Base-by-base conservation (phyloP, 2,888 invertebrate genomes). In the Zhuqinia jingwanae region DNA sequence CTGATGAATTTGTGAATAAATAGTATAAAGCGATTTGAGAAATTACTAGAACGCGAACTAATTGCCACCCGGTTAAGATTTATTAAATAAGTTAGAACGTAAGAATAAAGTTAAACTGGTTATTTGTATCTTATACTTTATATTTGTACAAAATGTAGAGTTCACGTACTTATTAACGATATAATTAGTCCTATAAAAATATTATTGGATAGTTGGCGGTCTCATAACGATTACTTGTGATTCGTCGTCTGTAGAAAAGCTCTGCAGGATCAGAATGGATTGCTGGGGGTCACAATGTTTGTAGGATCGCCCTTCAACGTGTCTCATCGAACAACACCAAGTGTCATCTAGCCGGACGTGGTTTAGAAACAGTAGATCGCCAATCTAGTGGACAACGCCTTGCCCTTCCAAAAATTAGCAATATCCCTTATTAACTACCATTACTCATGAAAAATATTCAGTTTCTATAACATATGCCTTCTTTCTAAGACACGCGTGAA, bases 171-270 rank as follows among this genome's bases (percentile, higher is more conserved):
- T 85, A 85, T 68, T 77, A 76, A 76, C 56, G 82, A 50, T 75
- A 75, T 63, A 82, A 65, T 68, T 85, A 85, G 84, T 85, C 84
- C 84, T 85, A 85, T 85, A 85, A 85, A 85, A 85, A 85, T 85
- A 85, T 78, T 78, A 78, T 85, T 85, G 78, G 60, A 76, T 78
- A 78, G 78, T 85, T 85, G 84, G 84, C 84, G 78, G 84, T 85
- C 60, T 85, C 84, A 85, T 78, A 85, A 85, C 60, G 84, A 85
- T 87, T 87, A 97, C 94, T 99, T 99, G 95, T 98, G 98, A 94
- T 99, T 99, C 93, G 70, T 80, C 30, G 80, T 80, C 22, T 25
- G 13, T 1, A 27, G 5, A n/a, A 36, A 17, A n/a, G 50, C 47
- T 13, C 25, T 5, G 53, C 20, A 56, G 30, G 53, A 17, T 27